Conservation (phyloP, 2,113 vertebrate species). For the Zosterops borbonicus region DNA sequence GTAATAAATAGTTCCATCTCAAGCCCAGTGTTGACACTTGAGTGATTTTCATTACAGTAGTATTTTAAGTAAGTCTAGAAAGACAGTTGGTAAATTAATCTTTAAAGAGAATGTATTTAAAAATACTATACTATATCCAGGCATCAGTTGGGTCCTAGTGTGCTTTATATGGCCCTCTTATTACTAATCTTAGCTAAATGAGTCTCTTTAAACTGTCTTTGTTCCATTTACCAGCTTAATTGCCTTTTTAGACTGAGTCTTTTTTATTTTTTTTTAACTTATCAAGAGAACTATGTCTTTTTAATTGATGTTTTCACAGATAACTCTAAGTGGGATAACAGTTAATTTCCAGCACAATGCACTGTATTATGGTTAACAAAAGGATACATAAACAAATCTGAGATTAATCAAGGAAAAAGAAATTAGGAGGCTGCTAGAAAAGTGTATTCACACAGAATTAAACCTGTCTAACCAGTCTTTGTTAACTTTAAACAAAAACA, state of each 20-base stretch:
- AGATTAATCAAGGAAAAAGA: not conserved
- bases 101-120: not conserved
- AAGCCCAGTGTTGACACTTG: not conserved
- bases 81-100: not conserved
- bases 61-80: not conserved
- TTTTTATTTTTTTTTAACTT: not conserved
- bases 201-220: not conserved
- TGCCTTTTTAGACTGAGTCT: not conserved
- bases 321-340: not conserved
- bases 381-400: not conserved
- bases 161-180: not conserved
- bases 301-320: not conserved
- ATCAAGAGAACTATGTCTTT: not conserved
- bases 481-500: not conserved
- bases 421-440: not conserved
- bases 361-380: not conserved
- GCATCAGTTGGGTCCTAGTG: not conserved
- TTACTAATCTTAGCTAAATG: not conserved
- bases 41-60: not conserved
- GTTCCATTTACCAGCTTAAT: not conserved
- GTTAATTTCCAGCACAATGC: not conserved
- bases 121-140: not conserved
- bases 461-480: not conserved
- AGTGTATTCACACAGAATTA: not conserved
- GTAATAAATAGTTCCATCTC: not conserved